Conservation (phyloP, 2,888 invertebrate genomes). For the Terebella lapidaria region DNA sequence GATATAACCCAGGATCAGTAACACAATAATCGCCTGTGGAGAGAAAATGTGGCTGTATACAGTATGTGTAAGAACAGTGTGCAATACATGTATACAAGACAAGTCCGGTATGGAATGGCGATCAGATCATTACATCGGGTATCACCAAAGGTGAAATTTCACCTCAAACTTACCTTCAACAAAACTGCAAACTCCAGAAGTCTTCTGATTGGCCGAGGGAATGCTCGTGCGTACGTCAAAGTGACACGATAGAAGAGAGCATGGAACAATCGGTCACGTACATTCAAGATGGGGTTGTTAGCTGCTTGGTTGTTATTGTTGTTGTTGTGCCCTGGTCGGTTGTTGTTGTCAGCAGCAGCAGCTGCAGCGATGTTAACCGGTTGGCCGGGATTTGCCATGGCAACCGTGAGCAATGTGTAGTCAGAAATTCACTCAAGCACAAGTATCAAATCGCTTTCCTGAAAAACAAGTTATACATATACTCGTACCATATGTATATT, state of each 20-base stretch:
- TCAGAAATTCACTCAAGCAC: too few relatives aligned
- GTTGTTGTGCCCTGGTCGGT: constrained; percentile 4
- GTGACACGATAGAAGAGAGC: constrained; percentile 88
- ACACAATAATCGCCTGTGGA: constrained; percentile 70
- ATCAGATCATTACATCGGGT: too few relatives aligned
- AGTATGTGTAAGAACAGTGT: background rate
- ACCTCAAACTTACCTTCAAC: constrained; percentile 61
- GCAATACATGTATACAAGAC: too few relatives aligned
- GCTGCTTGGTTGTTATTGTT: constrained; percentile 17
- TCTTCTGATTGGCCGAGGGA: constrained; percentile 74
- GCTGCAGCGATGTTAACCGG: constrained; percentile 5
- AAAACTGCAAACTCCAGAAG: constrained; percentile 79
- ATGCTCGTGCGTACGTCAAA: constrained; percentile 82
- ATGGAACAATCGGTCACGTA: constrained; percentile 87
- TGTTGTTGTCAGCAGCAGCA: constrained; percentile 12
- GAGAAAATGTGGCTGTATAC: background rate
- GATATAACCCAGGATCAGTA: constrained; percentile 88
- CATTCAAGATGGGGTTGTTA: constrained; percentile 53
- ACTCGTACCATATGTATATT: too few relatives aligned
- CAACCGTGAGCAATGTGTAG: too few relatives aligned
- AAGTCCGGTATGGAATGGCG: too few relatives aligned
- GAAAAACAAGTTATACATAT: too few relatives aligned
- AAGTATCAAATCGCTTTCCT: too few relatives aligned
- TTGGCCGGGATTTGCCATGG: constrained; percentile 1
- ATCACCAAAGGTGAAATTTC: background rate